Conservation (phyloP, 1,140 invertebrate genomes). For the Drosophila sulfurigaster region DNA sequence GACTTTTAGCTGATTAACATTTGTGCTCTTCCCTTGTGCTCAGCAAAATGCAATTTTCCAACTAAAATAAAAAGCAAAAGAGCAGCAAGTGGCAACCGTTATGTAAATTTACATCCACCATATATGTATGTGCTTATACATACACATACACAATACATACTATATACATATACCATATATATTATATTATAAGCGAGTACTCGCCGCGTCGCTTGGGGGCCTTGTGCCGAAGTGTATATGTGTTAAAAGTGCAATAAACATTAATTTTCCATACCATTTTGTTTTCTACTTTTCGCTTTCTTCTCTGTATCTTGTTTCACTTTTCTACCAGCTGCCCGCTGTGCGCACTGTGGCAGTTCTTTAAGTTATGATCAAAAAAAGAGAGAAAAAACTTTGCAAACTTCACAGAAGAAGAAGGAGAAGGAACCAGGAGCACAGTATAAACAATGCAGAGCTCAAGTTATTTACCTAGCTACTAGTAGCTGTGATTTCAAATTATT, state of each 20-base stretch:
- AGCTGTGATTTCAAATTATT: slow-evolving; percentile 13
- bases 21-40: slow-evolving; percentile 50
- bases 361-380: slow-evolving; percentile 56
- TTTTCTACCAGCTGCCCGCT: slow-evolving; percentile 4
- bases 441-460: neutral
- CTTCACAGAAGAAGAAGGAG: neutral
- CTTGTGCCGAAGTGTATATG: slow-evolving; percentile 70
- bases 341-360: slow-evolving; percentile 52
- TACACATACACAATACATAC: neutral
- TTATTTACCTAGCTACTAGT: slow-evolving; percentile 9
- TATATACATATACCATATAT: slow-evolving; percentile 21
- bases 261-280: slow-evolving; percentile 71
- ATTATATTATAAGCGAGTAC: slow-evolving; percentile 27
- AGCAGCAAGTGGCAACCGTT: slow-evolving; percentile 71
- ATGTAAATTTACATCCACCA: slow-evolving; percentile 74
- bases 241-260: slow-evolving; percentile 82
- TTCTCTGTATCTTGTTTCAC: slow-evolving; percentile 30
- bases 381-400: neutral
- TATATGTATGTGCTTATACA: slow-evolving; percentile 30
- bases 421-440: too few relatives aligned
- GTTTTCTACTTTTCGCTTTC: slow-evolving; percentile 12
- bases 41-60: slow-evolving; percentile 75
- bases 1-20: slow-evolving; percentile 83
- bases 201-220: neutral
- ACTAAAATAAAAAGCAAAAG: slow-evolving; percentile 49